phyloP scores from a whole-genome alignment of 2,888 invertebrate genomes.

The Cheiracanthium punctorium region DNA sequence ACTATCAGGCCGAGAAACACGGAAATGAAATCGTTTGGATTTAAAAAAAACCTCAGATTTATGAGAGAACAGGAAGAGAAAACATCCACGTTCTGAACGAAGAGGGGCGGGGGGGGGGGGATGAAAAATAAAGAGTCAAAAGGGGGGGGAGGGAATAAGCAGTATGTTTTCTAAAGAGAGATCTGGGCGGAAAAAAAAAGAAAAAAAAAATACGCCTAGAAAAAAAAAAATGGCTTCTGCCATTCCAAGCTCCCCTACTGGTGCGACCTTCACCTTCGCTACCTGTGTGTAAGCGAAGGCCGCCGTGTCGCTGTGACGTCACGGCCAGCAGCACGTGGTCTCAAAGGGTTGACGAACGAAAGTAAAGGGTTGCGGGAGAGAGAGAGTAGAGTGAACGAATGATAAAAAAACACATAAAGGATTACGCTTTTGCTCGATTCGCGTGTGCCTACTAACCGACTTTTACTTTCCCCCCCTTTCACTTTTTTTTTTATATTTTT shows the following conservation, averaged over 20 bases:
- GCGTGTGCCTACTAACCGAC: conserved; percentile 53
- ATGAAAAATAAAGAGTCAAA: neutral
- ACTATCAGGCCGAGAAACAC: too few relatives aligned
- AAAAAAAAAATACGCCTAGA: neutral
- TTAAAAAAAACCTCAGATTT: too few relatives aligned
- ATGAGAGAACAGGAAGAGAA: conserved; percentile 14
- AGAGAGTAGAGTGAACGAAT: neutral
- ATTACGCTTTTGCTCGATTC: conserved; percentile 26
- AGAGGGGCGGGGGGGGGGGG: neutral
- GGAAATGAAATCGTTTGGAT: too few relatives aligned
- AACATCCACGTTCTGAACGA: neutral
- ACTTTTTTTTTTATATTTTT: neutral
- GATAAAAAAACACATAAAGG: conserved; percentile 44
- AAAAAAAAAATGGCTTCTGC: too few relatives aligned
- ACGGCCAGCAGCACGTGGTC: conserved; percentile 36
- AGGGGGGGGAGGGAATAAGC: neutral
- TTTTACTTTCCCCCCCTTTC: conserved; percentile 45
- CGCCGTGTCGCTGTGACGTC: conserved; percentile 31
- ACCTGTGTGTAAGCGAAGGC: conserved; percentile 56
- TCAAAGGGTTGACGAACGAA: conserved; percentile 67
- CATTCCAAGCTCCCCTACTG: conserved; percentile 3
- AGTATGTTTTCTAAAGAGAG: neutral
- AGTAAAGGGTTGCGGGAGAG: conserved; percentile 55
- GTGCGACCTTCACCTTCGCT: conserved; percentile 54
- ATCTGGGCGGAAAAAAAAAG: neutral